Conservation (phyloP, 2,113 vertebrate genomes). For the Mobula hypostoma region DNA sequence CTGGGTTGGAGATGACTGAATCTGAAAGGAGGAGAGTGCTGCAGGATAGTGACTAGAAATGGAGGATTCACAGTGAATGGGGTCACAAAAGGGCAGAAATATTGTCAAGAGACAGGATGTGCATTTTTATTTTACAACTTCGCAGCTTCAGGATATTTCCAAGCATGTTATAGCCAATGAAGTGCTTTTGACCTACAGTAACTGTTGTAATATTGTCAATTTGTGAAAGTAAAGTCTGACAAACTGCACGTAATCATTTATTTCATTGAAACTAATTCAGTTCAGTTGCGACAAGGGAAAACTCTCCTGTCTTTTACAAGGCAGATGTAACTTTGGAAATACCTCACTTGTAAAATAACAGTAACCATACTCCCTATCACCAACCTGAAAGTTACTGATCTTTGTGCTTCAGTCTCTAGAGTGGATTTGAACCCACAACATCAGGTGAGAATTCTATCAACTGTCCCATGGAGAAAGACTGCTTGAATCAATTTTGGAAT, state of each 20-base stretch:
- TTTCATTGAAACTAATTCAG: background rate
- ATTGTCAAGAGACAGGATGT: conserved; percentile 44
- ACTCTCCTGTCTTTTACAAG: too few relatives aligned
- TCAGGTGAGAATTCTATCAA: background rate
- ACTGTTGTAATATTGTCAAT: background rate
- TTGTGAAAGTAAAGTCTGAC: background rate
- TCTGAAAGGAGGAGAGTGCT: too few relatives aligned
- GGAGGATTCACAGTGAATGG: conserved; percentile 57
- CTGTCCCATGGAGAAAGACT: background rate
- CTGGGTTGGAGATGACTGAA: too few relatives aligned
- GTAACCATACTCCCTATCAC: background rate
- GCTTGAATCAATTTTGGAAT: background rate
- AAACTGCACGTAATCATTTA: background rate
- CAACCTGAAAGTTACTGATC: too few relatives aligned
- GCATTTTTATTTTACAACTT: background rate
- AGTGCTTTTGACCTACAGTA: too few relatives aligned
- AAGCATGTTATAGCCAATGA: too few relatives aligned
- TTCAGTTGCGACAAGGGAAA: too few relatives aligned
- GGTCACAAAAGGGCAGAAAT: conserved; percentile 59
- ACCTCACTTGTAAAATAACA: background rate
- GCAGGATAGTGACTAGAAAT: too few relatives aligned
- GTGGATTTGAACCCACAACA: background rate
- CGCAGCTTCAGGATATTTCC: too few relatives aligned
- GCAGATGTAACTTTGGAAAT: background rate
- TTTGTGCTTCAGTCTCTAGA: background rate